These are phyloP conservation scores for Mesopsocus fuscifrons DNA, from an alignment of 2,888 invertebrate species.

Conservation along the genomic window DNA sequence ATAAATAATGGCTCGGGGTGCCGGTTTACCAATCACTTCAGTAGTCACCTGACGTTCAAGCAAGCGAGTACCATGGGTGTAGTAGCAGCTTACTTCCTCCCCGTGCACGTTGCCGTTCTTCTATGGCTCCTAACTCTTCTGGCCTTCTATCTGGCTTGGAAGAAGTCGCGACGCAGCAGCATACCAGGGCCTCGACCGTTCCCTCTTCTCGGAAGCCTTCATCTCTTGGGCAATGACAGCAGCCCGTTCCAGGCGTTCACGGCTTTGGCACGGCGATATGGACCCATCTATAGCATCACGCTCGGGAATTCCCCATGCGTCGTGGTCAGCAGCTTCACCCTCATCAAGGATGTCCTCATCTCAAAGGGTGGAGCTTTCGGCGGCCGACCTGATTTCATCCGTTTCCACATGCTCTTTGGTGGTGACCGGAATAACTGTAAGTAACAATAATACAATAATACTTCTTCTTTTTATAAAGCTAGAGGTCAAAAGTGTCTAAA, in stretches of 20 bases:
- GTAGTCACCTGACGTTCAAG: no score
- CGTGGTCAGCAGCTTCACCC: slow-evolving; percentile 50
- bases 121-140: no score
- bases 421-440: slow-evolving; percentile 75
- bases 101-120: no score
- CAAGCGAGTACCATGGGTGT: no score
- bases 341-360: slow-evolving; percentile 56
- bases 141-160: no score
- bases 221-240: slow-evolving; percentile 38
- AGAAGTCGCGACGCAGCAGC: no score
- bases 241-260: slow-evolving; percentile 56
- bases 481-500: no score
- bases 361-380: slow-evolving; percentile 66
- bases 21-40: no score
- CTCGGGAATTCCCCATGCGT: slow-evolving; percentile 49
- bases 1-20: no score
- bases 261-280: slow-evolving; percentile 44
- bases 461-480: no score
- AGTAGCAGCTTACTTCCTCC: no score
- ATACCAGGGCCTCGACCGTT: slow-evolving; percentile 43
- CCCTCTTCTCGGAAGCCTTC: slow-evolving; percentile 52
- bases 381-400: slow-evolving; percentile 59
- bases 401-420: slow-evolving; percentile 66
- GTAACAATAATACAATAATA: no score
- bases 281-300: slow-evolving; percentile 49